Base-by-base conservation (phyloP, 2,888 invertebrate species). In the Drosophila infuscata region DNA sequence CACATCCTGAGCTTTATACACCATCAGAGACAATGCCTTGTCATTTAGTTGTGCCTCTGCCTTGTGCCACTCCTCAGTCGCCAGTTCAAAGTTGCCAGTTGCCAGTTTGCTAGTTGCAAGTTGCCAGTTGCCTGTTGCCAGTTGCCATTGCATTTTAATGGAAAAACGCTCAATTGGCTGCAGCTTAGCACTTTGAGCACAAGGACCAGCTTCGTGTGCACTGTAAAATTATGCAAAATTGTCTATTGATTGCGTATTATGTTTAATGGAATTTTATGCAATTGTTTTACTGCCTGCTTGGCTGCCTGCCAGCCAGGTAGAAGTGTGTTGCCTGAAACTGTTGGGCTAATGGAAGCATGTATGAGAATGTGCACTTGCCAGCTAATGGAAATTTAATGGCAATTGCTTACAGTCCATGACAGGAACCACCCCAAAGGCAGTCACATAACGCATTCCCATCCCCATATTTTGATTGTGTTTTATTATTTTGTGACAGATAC, bases 401-500 rank as follows among this genome's bases (percentile, higher is more conserved):
- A 78, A 75, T 76, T 74, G 76, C 70, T 61, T 32, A 53, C 46
- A 57, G 64, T 46, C 52, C n/a, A 59, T 46, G 57, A 15, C 36
- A 33, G 17, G 29, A 17, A 17, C 17, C 30, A 9, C 15, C 9
- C 53, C 32, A 6, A 9, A 35, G 15, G 7, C 41, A 51, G 15
- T 46, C 43, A 62, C 7, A 64, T 67, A 30, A 63, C 51, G 38
- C 65, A 66, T 79, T 68, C 67, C 76, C 20, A 25, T 25, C 57
- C 74, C 56, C 49, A 32, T 53, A 41, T 68, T 53, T 51, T 66
- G n/a, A 43, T 51, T 68, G 11, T 33, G 7, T 49, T 46, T 11
- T 35, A 15, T 12, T 33, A 8, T 35, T 48, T 20, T 32, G 30
- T 38, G 9, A 41, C 83, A 93, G 70, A 97, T 97, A 5, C 95